Percentiles rank a stretch among this genome's conserved stretches.
Evolutionary conservation across 2,113 vertebrate species (phyloP).

Genomic region (Takifugu flavidus): DNA sequence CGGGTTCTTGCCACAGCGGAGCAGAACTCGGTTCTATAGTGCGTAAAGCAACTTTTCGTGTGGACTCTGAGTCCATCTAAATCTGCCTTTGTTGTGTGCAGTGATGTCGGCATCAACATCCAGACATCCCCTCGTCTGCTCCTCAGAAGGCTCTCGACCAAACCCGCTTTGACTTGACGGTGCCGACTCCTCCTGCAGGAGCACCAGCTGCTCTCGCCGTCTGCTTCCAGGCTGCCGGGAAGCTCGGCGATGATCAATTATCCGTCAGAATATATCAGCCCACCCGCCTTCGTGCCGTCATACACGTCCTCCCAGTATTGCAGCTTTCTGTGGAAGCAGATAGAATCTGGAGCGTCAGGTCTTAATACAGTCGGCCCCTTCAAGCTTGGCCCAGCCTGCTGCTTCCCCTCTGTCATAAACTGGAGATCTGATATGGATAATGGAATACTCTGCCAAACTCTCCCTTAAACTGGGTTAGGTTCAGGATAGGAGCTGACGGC

Average conservation of each 20-base stretch:
- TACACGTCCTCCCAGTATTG: conserved; percentile 28
- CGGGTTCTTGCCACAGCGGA: not conserved
- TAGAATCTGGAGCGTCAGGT: conserved; percentile 24
- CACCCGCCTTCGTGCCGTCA: conserved; percentile 30
- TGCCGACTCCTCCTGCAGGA: conserved; percentile 40
- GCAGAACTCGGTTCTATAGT: not conserved
- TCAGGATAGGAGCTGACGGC: too few relatives aligned
- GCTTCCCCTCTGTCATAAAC: conserved; percentile 18
- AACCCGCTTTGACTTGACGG: conserved; percentile 45
- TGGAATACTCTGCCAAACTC: not conserved
- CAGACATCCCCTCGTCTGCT: conserved; percentile 4
- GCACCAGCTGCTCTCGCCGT: conserved; percentile 42
- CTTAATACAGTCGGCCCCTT: conserved; percentile 26
- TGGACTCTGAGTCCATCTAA: too few relatives aligned
- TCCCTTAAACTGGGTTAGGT: too few relatives aligned
- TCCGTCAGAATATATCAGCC: conserved; percentile 34
- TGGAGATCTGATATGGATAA: conserved; percentile 5
- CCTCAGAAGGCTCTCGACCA: not conserved
- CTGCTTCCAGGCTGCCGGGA: conserved; percentile 37
- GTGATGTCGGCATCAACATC: conserved; percentile 7
- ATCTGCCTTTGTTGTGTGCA: conserved; percentile 1
- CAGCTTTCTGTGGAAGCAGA: conserved; percentile 35
- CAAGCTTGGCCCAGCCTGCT: conserved; percentile 2
- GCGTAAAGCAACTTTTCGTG: not conserved
- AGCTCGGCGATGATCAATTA: conserved; percentile 34